Evolutionary conservation across 2,113 vertebrate species (phyloP).

Genomic region (Proterorhinus semilunaris): DNA sequence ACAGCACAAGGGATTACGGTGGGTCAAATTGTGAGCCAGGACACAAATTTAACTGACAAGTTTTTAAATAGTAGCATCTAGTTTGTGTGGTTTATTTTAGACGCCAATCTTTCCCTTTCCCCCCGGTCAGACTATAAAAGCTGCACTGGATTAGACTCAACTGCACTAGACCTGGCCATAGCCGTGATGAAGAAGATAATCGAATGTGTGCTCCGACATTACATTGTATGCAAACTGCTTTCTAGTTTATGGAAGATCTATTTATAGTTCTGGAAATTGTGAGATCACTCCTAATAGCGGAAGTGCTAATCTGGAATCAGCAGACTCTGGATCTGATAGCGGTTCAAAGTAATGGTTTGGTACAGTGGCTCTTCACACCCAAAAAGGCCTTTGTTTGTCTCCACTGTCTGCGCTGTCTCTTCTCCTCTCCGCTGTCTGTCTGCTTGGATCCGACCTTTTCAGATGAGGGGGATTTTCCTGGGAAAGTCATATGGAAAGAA

Average conservation of each 20-base stretch:
- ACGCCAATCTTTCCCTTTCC: background rate
- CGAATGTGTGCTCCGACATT: background rate
- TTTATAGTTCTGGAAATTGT: constrained; percentile 6
- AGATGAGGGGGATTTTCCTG: constrained; percentile 75
- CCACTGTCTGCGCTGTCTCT: constrained; percentile 41
- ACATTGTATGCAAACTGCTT: background rate
- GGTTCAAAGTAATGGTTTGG: background rate
- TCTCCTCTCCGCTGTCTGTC: constrained; percentile 66
- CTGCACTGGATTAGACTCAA: background rate
- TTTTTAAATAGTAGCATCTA: background rate
- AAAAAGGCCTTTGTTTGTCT: constrained; percentile 32
- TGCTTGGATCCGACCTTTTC: constrained; percentile 64
- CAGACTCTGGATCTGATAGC: constrained; percentile 22
- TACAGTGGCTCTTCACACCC: constrained; percentile 28
- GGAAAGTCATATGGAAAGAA: constrained; percentile 73
- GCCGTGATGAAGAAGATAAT: background rate
- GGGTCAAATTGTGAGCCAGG: background rate
- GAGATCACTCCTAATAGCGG: constrained; percentile 15
- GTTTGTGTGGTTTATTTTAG: background rate
- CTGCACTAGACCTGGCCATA: background rate
- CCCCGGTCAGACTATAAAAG: background rate
- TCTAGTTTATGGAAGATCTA: background rate
- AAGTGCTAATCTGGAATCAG: constrained; percentile 21
- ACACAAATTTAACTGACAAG: background rate
- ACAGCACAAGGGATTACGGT: too few relatives aligned